Base-by-base conservation (phyloP, 2,113 vertebrate genomes). In the Ophiodon elongatus region DNA sequence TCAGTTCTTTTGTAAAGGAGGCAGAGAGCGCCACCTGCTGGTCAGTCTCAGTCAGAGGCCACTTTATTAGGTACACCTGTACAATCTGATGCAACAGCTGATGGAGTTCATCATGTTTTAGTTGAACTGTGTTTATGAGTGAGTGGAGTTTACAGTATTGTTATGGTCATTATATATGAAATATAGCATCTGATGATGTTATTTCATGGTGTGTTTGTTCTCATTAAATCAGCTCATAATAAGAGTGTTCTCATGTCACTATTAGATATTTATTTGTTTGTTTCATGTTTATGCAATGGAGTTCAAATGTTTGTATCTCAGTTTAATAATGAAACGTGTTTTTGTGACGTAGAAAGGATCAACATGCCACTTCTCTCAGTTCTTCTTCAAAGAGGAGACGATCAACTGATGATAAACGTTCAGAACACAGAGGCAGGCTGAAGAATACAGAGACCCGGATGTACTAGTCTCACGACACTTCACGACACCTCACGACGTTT, bases 401-500 rank as follows among this genome's bases (percentile, higher is more conserved):
- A 57, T 27, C 4, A 14, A 27, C 54, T 25, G 54, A 27, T 27
- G 11, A 25, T 25, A 6, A 27, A 14, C n/a, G n/a, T n/a, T n/a
- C n/a, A n/a, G n/a, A n/a, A n/a, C n/a, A n/a, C n/a, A 39, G 37
- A 39, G 37, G 37, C 37, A 39, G 11, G 10, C 1, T 13, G 4
- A 14, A 57, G 27, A 13, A n/a, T 9, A 57, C n/a, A n/a, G n/a
- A n/a, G n/a, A n/a, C n/a, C n/a, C n/a, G 19, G 15, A 21, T 14
- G 17, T n/a, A 33, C 73, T 23, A 29, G 19, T 21, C 19, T 56
- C n/a, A 13, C n/a, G 54, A 27, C 50, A 29, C 45, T 85, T 90
- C 39, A 69, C 91, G 77, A 85, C 91, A 84, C 31, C 11, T 84
- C 73, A 41, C 90, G 88, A 90, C 85, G 71, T 4, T 69, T 64